phyloP scores from a whole-genome alignment of 2,113 vertebrate genomes.

The Neolamprologus devosi region DNA sequence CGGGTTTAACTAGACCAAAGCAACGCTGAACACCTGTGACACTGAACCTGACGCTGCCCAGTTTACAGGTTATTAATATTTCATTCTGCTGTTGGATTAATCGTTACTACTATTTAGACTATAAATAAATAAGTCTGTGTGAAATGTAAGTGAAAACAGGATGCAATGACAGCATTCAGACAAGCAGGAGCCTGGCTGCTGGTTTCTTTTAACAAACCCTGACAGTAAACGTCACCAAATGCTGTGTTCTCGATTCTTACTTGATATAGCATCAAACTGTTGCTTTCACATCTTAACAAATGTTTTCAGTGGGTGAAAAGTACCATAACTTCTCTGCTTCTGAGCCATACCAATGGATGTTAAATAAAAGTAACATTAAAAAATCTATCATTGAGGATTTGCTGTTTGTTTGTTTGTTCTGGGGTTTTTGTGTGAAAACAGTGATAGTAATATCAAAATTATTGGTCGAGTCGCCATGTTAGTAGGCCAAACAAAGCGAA shows the following conservation, averaged over 20 bases:
- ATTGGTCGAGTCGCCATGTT: not conserved
- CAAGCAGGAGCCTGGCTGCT: not conserved
- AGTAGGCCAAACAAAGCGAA: not conserved
- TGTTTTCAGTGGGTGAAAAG: not conserved
- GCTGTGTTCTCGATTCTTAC: not conserved
- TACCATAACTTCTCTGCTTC: not conserved
- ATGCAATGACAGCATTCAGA: not conserved
- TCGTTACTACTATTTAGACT: not conserved
- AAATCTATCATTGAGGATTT: not conserved
- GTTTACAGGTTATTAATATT: not conserved
- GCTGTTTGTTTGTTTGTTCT: not conserved
- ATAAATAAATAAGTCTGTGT: not conserved
- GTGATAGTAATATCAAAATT: not conserved
- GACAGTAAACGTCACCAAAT: not conserved
- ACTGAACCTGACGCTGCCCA: not conserved
- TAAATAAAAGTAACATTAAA: not conserved
- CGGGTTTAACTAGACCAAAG: not conserved
- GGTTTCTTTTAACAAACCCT: not conserved
- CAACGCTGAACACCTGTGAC: not conserved
- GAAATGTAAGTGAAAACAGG: not conserved
- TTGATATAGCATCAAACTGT: not conserved
- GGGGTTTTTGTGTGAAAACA: fast-evolving
- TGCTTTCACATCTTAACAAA: not conserved
- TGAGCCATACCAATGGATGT: not conserved
- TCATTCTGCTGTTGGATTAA: not conserved